phyloP scores from a whole-genome alignment of 1,140 invertebrate species.

The Drosophila bipectinata region DNA sequence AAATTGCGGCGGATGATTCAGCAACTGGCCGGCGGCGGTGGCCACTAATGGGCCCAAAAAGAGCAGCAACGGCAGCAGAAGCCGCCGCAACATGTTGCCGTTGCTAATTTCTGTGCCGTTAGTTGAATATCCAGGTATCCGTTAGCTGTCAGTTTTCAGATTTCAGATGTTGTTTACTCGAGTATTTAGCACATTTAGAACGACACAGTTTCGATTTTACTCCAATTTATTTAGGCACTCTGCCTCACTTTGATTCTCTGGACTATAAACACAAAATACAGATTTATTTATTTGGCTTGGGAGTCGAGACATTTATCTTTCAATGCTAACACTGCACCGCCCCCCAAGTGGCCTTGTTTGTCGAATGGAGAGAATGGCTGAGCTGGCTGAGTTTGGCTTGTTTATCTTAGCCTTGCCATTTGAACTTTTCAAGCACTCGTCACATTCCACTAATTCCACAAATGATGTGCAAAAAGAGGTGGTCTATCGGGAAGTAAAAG shows the following conservation, averaged over 20 bases:
- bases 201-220: conserved; percentile 29
- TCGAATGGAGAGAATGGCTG: conserved; percentile 27
- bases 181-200: conserved; percentile 71
- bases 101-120: conserved; percentile 74
- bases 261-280: conserved; percentile 44
- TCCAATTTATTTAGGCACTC: not conserved
- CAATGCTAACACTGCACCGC: conserved; percentile 57
- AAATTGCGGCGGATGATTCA: conserved; percentile 90
- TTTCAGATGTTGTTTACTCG: conserved; percentile 48
- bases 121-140: conserved; percentile 48
- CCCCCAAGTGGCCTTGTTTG: conserved; percentile 56
- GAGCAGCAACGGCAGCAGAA: conserved; percentile 31
- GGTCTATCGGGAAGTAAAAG: conserved; percentile 44
- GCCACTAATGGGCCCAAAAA: conserved; percentile 18
- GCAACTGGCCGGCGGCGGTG: conserved; percentile 62
- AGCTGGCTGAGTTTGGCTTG: conserved; percentile 5
- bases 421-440: conserved; percentile 41
- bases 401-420: conserved; percentile 37
- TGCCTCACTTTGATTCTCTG: conserved; percentile 16
- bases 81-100: conserved; percentile 72
- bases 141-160: conserved; percentile 62
- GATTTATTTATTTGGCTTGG: conserved; percentile 30
- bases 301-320: conserved; percentile 40
- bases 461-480: conserved; percentile 34
- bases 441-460: conserved; percentile 29